A percentile compares a stretch with the other conserved stretches of the same genome.
These are phyloP conservation scores for Sebastes kiyomatsui DNA, from an alignment of 2,797 vertebrate genomes.

Conservation along the genomic window DNA sequence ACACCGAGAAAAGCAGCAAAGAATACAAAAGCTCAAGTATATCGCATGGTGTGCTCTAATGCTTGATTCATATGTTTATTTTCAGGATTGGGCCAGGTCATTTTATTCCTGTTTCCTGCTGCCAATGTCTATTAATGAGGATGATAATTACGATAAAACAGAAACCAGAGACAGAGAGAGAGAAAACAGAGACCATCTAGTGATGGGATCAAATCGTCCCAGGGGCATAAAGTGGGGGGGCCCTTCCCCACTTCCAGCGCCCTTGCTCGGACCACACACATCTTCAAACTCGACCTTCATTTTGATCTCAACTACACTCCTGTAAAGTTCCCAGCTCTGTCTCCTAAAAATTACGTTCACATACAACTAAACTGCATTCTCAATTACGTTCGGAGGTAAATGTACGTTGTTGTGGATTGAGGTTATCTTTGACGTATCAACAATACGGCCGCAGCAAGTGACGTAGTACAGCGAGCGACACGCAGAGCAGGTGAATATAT, in stretches of 20 bases:
- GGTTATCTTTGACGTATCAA: too few species aligned
- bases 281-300: neutral
- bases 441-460: too few species aligned
- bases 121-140: slow-evolving; percentile 15
- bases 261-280: neutral
- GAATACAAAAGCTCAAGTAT: neutral
- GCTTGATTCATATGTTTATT: slow-evolving; percentile 25
- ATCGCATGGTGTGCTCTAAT: neutral
- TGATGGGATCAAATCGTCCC: neutral
- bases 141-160: slow-evolving; percentile 21
- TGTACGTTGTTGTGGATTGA: too few species aligned
- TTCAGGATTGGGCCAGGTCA: neutral
- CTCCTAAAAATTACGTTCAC: too few species aligned
- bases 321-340: neutral
- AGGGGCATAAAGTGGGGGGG: neutral
- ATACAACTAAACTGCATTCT: too few species aligned
- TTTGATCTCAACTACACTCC: neutral
- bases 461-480: too few species aligned
- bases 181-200: neutral
- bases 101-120: slow-evolving; percentile 30
- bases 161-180: neutral
- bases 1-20: neutral
- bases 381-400: too few species aligned
- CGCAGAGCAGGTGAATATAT: too few species aligned
- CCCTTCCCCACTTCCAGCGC: neutral